These are phyloP conservation scores for Anodontia alba DNA, from an alignment of 2,888 invertebrate genomes.

Conservation along the genomic window DNA sequence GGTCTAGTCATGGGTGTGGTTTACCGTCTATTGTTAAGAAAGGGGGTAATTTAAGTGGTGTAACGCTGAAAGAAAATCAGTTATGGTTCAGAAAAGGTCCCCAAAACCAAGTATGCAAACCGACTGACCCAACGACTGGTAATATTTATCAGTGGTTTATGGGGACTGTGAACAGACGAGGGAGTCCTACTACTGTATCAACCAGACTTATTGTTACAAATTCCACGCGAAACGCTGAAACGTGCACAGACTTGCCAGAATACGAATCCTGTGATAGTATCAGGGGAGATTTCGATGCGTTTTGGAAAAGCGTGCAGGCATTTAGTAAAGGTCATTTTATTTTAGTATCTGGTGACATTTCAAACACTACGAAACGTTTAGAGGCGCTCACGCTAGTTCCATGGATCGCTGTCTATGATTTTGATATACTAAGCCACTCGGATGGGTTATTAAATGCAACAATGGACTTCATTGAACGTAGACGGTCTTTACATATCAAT, in stretches of 20 bases:
- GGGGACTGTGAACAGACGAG: neutral
- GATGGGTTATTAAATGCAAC: conserved; percentile 51
- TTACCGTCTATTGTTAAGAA: neutral
- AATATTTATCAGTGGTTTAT: neutral
- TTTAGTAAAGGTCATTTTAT: neutral
- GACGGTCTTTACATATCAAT: conserved; percentile 41
- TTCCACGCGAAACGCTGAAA: neutral
- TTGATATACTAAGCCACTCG: conserved; percentile 53
- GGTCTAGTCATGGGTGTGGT: neutral
- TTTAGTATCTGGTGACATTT: neutral
- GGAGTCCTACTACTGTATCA: neutral
- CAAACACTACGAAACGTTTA: conserved; percentile 2
- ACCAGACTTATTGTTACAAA: neutral
- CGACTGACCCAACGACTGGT: neutral
- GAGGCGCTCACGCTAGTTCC: conserved; percentile 51
- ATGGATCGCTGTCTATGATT: conserved; percentile 67
- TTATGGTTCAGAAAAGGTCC: neutral
- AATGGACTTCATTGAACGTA: conserved; percentile 36
- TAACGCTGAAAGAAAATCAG: neutral
- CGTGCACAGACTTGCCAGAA: neutral
- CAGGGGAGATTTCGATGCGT: neutral
- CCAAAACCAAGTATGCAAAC: neutral
- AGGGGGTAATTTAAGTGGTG: neutral
- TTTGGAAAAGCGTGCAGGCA: neutral
- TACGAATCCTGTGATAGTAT: neutral